These are phyloP conservation scores for Dinomys branickii DNA, from an alignment of 2,113 vertebrate genomes.

Conservation along the genomic window DNA sequence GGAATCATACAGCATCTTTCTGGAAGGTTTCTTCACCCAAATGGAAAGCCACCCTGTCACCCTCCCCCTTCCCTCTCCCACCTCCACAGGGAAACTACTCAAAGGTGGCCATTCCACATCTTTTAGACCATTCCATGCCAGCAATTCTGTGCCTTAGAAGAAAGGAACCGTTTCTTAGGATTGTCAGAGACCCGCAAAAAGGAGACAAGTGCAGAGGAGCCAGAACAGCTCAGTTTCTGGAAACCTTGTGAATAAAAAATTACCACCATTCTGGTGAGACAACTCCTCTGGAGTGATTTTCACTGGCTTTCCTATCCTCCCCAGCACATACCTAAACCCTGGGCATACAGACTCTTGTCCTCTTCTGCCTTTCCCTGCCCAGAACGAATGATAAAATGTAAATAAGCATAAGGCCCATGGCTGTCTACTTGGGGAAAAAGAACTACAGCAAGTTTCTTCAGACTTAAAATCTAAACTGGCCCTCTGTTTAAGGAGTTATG, in stretches of 20 bases:
- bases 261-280: background rate
- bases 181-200: background rate
- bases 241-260: background rate
- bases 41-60: background rate
- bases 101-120: background rate
- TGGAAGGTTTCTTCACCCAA: background rate
- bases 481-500: constrained; percentile 3
- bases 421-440: background rate
- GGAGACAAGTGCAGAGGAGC: background rate
- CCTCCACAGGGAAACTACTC: background rate
- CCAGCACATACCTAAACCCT: background rate
- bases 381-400: background rate
- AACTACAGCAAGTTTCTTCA: background rate
- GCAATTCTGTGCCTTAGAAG: background rate
- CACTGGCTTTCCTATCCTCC: background rate
- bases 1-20: background rate
- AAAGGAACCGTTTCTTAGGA: background rate
- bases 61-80: background rate
- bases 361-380: background rate
- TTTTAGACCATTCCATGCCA: background rate
- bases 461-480: constrained; percentile 10
- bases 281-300: background rate
- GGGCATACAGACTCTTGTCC: background rate
- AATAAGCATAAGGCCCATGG: background rate
- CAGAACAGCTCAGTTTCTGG: background rate